Evolutionary conservation across 2,888 invertebrate genomes (phyloP), one percentile per base, ranked within the genome.

Genomic region (Amphimallon solstitiale): DNA sequence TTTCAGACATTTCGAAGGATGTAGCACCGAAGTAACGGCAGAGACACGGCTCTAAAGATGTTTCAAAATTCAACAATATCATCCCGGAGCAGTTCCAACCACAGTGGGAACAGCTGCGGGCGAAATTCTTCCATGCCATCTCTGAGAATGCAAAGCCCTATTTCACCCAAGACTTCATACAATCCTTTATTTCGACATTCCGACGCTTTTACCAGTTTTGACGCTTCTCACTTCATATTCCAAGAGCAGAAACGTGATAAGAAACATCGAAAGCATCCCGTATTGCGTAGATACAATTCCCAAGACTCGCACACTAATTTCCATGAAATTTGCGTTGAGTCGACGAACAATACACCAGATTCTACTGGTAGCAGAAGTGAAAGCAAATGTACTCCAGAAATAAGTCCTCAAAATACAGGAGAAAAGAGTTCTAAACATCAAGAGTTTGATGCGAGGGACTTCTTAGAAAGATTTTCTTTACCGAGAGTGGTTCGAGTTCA

Each of bases 391-490:
- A 73, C 73, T 5, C 71, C 76, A 35, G 73, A 74, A 34, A 71
- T 74, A 35, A 75, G 75, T 65, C 77, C 78, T n/a, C 75, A 77
- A 49, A 73, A 73, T 5, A 76, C 76, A 2, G 77, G 73, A 45
- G 77, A 77, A n/a, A 70, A 75, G 10, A 35, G 23, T 23, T 63
- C 51, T 23, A 51, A 51, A 40, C 63, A 63, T 15, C 63, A 63
- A 19, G 78, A 78, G 40, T 75, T 76, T 37, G 77, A 77, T 52
- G 78, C 79, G 43, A 85, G 86, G 73, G 87, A 88, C 74, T 88
- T 88, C 77, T 84, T 88, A 75, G 87, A 88, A 75, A 84, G 86
- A 80, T 88, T 87, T 76, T 86, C 87, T 21, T 79, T 88, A 70
- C 88, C 88, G 3, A 83, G 88, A 66, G 87, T 88, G 21, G 88